These are phyloP conservation scores for Acrocephalus arundinaceus DNA, from an alignment of 2,113 vertebrate species.

Conservation along the genomic window DNA sequence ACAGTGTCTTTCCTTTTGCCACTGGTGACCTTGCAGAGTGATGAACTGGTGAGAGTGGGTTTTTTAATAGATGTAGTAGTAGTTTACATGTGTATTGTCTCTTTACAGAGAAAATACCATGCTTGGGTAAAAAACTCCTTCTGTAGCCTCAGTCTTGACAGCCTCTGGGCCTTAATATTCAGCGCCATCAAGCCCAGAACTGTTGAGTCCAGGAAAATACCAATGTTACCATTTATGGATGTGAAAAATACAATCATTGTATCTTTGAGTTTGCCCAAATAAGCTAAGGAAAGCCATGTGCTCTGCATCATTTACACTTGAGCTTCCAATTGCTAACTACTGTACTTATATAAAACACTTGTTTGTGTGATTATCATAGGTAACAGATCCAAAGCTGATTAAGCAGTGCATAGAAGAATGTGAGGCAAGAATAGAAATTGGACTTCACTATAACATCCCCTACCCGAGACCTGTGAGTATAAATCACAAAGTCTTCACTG, in stretches of 20 bases:
- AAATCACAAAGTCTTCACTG: neutral
- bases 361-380: slow-evolving; percentile 67
- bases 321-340: neutral
- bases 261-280: neutral
- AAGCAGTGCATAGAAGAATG: slow-evolving; percentile 87
- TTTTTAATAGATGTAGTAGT: neutral
- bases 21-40: neutral
- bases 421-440: slow-evolving; percentile 92
- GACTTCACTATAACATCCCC: slow-evolving; percentile 92
- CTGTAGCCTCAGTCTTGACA: neutral
- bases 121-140: neutral
- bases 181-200: neutral
- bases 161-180: neutral
- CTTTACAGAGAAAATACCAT: neutral
- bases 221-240: slow-evolving; percentile 29
- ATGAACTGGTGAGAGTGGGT: fast-evolving
- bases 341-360: neutral
- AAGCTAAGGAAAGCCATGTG: neutral
- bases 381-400: slow-evolving; percentile 83
- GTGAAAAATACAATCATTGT: neutral
- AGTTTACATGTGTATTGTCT: neutral
- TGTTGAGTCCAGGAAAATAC: neutral
- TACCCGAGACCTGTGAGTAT: slow-evolving; percentile 92
- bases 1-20: neutral
- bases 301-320: neutral